Conservation (phyloP, 2,888 invertebrate genomes). For the Tetropium fuscum region DNA sequence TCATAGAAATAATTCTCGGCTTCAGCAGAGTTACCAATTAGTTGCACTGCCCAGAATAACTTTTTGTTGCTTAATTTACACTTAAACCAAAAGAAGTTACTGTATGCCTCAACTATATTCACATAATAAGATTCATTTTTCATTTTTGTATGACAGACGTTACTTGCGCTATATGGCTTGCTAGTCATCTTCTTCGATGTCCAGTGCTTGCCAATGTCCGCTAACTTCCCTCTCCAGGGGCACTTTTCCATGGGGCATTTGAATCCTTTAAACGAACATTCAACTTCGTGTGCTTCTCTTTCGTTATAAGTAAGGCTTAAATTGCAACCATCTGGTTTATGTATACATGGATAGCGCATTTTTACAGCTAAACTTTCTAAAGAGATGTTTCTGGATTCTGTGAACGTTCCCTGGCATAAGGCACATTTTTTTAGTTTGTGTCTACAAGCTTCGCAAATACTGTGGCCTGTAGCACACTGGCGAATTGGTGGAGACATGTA, state of each 20-base stretch:
- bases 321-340: constrained; percentile 43
- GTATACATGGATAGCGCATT: constrained; percentile 49
- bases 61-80: constrained; percentile 42
- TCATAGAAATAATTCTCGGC: constrained; percentile 46
- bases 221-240: constrained; percentile 42
- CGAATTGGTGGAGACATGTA: constrained; percentile 49
- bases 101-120: constrained; percentile 47
- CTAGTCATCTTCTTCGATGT: constrained; percentile 44
- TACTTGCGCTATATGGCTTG: constrained; percentile 42
- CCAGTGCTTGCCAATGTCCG: constrained; percentile 47
- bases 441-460: constrained; percentile 31
- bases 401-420: constrained; percentile 47
- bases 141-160: constrained; percentile 48
- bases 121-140: constrained; percentile 46
- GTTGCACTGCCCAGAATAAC: constrained; percentile 49
- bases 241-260: constrained; percentile 48
- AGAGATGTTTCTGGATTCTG: constrained; percentile 46
- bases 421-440: constrained; percentile 45
- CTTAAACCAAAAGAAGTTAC: constrained; percentile 51
- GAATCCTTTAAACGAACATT: constrained; percentile 43
- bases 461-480: constrained; percentile 49
- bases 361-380: constrained; percentile 48
- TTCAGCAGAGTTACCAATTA: constrained; percentile 40
- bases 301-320: constrained; percentile 41
- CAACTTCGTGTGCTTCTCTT: constrained; percentile 42